Conservation (phyloP, 2,888 invertebrate species). For the Meliscaeva auricollis region DNA sequence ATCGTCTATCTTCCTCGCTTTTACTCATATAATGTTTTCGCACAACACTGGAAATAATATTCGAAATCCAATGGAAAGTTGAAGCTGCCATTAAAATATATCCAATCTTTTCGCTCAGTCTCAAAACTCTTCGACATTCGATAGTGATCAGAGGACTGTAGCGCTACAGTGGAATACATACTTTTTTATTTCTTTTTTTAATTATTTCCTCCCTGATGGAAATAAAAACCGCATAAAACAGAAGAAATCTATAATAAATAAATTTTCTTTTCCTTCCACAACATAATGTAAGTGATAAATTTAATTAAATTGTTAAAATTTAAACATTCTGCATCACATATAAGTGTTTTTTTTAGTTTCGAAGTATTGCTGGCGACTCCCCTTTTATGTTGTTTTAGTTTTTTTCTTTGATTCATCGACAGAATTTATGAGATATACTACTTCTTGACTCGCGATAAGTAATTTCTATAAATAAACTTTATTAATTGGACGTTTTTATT, state of each 20-base stretch:
- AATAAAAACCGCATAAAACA: constrained; percentile 79
- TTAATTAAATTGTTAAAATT: constrained; percentile 4
- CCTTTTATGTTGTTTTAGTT: constrained; percentile 39
- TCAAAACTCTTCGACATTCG: constrained; percentile 67
- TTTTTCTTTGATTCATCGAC: constrained; percentile 44
- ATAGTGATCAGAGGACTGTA: constrained; percentile 44
- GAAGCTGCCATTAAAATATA: constrained; percentile 61
- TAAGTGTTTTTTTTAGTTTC: constrained; percentile 21
- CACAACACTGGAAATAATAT: constrained; percentile 40
- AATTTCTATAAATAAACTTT: constrained; percentile 70
- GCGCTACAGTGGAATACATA: constrained; percentile 20
- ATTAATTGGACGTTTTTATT: constrained; percentile 38
- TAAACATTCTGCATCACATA: not conserved
- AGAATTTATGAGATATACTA: constrained; percentile 44
- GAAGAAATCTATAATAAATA: constrained; percentile 64
- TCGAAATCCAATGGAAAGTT: constrained; percentile 57
- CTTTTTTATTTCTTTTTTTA: not conserved
- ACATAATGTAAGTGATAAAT: constrained; percentile 70
- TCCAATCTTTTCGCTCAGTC: constrained; percentile 56
- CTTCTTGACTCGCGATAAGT: constrained; percentile 58
- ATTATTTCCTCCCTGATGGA: constrained; percentile 80
- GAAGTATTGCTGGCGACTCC: constrained; percentile 28
- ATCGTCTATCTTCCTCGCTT: not conserved
- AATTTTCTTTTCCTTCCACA: constrained; percentile 31
- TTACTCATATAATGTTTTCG: constrained; percentile 10